Base-by-base conservation (phyloP, 2,888 invertebrate species). In the Drosophila anomelani region DNA sequence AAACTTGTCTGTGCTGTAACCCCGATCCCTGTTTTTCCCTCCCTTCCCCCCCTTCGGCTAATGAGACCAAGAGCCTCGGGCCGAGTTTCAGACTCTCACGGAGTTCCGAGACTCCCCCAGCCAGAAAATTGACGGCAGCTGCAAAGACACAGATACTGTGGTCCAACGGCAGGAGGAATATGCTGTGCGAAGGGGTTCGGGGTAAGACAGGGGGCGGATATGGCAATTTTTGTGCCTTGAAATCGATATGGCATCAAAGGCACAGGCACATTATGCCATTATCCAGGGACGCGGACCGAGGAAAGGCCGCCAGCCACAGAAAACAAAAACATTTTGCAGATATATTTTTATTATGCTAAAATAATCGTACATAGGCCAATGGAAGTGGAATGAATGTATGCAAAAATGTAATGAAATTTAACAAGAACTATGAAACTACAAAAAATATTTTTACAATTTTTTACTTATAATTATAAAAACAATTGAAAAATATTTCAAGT, bases 281-380 rank as follows among this genome's bases (percentile, higher is more conserved):
- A 83, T 83, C 76, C 84, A 78, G 79, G 51, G 72, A 72, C 72
- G 63, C 54, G 57, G 63, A 63, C 53, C 57, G 57, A 63, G 71
- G 80, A 75, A 77, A 78, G 79, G 64, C 63, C 64, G 81, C 79
- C 43, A 74, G 82, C 71, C 75, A 51, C 57, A 59, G 49, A 63
- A 53, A 77, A 73, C 57, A 64, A 70, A 71, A 70, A 66, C 74
- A 74, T 74, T 66, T 74, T 51, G 72, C 86, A 86, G 84, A 83
- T 83, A 85, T 85, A 85, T 85, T 85, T 88, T 88, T 88, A 85
- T 85, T 86, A 86, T 86, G 85, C 85, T 86, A 89, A 86, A 86
- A 86, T 85, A 85, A 85, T 85, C 88, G 88, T 70, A 77, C 76
- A 87, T 89, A 85, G 88, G 85, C 79, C 76, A 75, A 74, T 56